Evolutionary conservation across 30 jellyfish, hydroid and myxozoan genomes (phyloP).

Genomic region (Cassiopea xamachana): DNA sequence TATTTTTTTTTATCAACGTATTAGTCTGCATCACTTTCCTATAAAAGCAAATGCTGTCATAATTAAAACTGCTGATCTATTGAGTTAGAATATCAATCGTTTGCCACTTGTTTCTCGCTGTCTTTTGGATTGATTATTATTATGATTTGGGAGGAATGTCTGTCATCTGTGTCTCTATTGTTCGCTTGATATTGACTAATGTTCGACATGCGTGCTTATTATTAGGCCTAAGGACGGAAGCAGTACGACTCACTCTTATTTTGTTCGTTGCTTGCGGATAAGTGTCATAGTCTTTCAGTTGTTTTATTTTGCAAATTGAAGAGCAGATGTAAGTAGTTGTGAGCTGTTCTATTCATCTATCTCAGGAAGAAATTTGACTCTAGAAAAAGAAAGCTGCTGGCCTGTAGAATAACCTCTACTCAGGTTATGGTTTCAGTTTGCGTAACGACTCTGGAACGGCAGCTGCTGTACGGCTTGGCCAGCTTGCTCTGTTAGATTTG

Average conservation of each 20-base stretch:
- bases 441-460: slow-evolving; percentile 20
- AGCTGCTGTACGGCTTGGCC: slow-evolving; percentile 56
- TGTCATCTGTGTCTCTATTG: slow-evolving; percentile 17
- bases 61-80: too few species aligned
- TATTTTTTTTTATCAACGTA: too few species aligned
- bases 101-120: not conserved
- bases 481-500: not conserved
- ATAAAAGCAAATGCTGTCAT: too few species aligned
- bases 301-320: not conserved
- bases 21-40: too few species aligned
- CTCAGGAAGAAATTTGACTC: not conserved
- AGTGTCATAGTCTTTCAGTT: not conserved
- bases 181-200: slow-evolving; percentile 57
- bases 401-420: slow-evolving; percentile 16
- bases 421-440: slow-evolving; percentile 43
- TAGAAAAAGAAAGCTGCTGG: slow-evolving; percentile 47
- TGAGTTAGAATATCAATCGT: not conserved
- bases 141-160: slow-evolving; percentile 3
- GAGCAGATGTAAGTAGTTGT: not conserved
- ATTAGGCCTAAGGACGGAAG: slow-evolving; percentile 64
- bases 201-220: slow-evolving; percentile 61
- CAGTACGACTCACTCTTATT: not conserved
- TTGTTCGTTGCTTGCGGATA: not conserved
- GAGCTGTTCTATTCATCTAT: not conserved
- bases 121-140: not conserved